Base-by-base conservation (phyloP, 2,797 vertebrate species). In the Selene dorsalis region DNA sequence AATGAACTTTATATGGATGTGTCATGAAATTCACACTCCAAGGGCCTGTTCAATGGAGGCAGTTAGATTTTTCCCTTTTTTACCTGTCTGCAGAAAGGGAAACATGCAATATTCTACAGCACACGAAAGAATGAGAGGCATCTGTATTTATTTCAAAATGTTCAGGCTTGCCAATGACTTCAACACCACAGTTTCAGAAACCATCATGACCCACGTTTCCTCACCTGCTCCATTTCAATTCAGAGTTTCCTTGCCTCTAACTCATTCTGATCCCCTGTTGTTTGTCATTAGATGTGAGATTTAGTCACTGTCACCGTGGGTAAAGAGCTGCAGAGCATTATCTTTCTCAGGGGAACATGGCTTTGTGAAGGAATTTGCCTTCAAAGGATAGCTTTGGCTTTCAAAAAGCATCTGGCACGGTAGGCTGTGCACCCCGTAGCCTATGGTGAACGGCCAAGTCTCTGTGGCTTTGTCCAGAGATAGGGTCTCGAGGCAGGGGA, bases 361-460 rank as follows among this genome's bases (percentile, higher is more conserved):
- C 77, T 87, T 80, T 89, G 89, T 88, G 72, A 82, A 77, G 84
- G 88, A 93, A 92, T 93, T 88, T 86, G 32, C 73, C 76, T 86
- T 90, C 68, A 86, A 83, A 88, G 52, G 84, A 88, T 58, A 83
- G 84, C 82, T 78, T 86, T 83, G 77, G 84, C 71, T 91, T 94
- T 94, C 87, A 85, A 92, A 93, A 89, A 72, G 82, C 78, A 89
- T 88, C 77, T 50, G 76, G 69, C 84, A 22, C 84, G 64, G 79
- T 84, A 86, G 84, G 86, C 50, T 84, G 59, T 73, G 79, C 87
- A 77, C 87, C 92, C 84, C 48, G 67, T 77, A 84, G 89, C 85
- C 78, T 87, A 75, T 60, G 80, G 80, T 69, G 59, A 94, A 94
- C 93, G 92, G 93, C 88, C 88, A 94, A 84, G 89, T 87, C 88